Percentiles rank a stretch among this genome's conserved stretches.
These are phyloP conservation scores for Dasyprocta punctata DNA, from an alignment of 2,113 vertebrate species.

Conservation along the genomic window DNA sequence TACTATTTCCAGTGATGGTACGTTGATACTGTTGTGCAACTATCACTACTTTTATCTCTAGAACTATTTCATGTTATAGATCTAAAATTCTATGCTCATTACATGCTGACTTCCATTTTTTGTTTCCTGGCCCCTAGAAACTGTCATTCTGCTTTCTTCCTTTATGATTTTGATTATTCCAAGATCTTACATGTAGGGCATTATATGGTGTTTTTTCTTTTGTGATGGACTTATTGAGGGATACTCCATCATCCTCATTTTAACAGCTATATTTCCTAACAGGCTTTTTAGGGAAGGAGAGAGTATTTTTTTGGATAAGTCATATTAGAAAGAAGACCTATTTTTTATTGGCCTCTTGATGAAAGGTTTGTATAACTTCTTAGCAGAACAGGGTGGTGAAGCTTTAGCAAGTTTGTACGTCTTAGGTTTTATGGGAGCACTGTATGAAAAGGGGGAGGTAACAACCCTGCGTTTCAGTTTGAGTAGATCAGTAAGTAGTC, in stretches of 20 bases:
- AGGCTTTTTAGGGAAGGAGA: neutral
- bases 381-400: neutral
- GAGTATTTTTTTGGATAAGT: neutral
- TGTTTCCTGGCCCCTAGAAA: neutral
- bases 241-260: neutral
- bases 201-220: neutral
- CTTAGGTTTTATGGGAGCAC: neutral
- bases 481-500: neutral
- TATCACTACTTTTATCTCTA: neutral
- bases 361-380: neutral
- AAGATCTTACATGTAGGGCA: neutral
- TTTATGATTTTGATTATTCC: neutral
- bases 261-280: neutral
- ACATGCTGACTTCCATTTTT: no score
- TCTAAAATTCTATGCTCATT: no score
- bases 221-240: neutral
- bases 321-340: neutral
- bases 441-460: neutral
- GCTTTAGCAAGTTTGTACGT: neutral
- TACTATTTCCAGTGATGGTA: neutral
- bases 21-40: neutral
- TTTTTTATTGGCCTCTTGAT: neutral
- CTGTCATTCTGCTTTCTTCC: neutral
- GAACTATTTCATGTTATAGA: neutral
- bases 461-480: neutral